These are phyloP conservation scores for Drosophila santomea DNA, from an alignment of 1,140 invertebrate species.

Conservation along the genomic window DNA sequence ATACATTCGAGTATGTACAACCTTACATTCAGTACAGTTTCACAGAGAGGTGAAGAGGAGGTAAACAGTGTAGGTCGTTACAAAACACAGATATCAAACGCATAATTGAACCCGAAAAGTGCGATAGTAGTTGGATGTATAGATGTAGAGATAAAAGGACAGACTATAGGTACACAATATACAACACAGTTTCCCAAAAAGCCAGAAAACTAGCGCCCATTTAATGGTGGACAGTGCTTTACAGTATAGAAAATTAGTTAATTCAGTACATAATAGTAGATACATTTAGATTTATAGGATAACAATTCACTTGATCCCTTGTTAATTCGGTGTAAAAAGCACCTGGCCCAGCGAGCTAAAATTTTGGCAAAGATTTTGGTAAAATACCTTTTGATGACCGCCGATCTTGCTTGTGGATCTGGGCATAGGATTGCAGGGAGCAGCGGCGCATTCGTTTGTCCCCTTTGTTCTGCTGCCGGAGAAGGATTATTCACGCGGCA, in stretches of 20 bases:
- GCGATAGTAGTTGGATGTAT: slow-evolving; percentile 24
- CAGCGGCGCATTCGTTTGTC: slow-evolving; percentile 77
- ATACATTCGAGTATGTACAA: slow-evolving; percentile 39
- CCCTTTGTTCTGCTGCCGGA: slow-evolving; percentile 70
- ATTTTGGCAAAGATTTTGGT: slow-evolving; percentile 81
- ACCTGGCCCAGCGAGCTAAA: slow-evolving; percentile 57
- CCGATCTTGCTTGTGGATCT: slow-evolving; percentile 70
- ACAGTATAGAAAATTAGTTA: slow-evolving; percentile 28
- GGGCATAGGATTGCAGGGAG: slow-evolving; percentile 78
- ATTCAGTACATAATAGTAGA: slow-evolving; percentile 41
- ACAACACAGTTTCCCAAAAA: slow-evolving; percentile 39
- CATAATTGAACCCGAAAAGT: slow-evolving; percentile 26
- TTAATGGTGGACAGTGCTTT: slow-evolving; percentile 48
- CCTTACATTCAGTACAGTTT: slow-evolving; percentile 59
- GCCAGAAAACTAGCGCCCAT: slow-evolving; percentile 28
- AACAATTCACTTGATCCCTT: slow-evolving; percentile 64
- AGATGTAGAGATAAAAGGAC: slow-evolving; percentile 28
- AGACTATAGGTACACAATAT: slow-evolving; percentile 31
- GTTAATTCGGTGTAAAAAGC: slow-evolving; percentile 30
- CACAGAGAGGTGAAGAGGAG: slow-evolving; percentile 38
- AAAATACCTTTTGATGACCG: slow-evolving; percentile 83
- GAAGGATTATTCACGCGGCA: slow-evolving; percentile 8
- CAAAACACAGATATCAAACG: slow-evolving; percentile 29
- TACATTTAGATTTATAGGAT: slow-evolving; percentile 45
- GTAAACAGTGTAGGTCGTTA: slow-evolving; percentile 18